A percentile compares a stretch with the other conserved stretches of the same genome.
Conservation (phyloP, 2,888 invertebrate species). For the Morpho achilles region DNA sequence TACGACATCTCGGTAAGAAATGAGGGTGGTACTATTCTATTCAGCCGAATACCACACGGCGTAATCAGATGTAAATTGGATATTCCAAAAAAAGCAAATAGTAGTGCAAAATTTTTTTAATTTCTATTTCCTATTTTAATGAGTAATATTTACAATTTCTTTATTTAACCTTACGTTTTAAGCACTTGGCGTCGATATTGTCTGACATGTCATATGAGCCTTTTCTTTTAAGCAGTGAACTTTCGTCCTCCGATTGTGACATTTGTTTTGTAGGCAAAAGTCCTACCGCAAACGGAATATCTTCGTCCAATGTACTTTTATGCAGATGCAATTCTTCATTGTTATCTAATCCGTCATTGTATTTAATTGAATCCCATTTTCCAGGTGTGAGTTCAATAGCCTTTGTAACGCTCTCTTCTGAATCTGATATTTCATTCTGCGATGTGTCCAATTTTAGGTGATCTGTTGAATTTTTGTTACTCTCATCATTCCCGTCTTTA, state of each 20-base stretch:
- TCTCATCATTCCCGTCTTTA: slow-evolving; percentile 23
- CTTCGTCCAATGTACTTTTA: slow-evolving; percentile 42
- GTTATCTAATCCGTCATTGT: slow-evolving; percentile 33
- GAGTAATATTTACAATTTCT: slow-evolving; percentile 37
- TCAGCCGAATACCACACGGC: too few species aligned
- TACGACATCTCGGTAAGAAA: too few species aligned
- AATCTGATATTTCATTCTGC: slow-evolving; percentile 35
- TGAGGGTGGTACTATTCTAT: too few species aligned
- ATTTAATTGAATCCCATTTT: slow-evolving; percentile 41
- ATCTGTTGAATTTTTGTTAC: slow-evolving; percentile 14
- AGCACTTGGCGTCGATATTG: slow-evolving; percentile 60
- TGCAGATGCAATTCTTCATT: slow-evolving; percentile 35
- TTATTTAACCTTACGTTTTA: slow-evolving; percentile 69
- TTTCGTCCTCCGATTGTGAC: slow-evolving; percentile 42
- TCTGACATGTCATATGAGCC: slow-evolving; percentile 44
- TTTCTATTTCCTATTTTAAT: neutral
- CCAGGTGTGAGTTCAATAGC: slow-evolving; percentile 38
- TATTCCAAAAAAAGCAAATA: neutral
- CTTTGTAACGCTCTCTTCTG: slow-evolving; percentile 49
- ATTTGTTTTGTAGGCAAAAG: slow-evolving; percentile 59
- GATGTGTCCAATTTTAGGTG: slow-evolving; percentile 14
- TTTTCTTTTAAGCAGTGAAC: slow-evolving; percentile 49
- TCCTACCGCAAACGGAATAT: slow-evolving; percentile 71
- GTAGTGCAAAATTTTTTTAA: neutral
- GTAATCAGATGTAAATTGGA: too few species aligned